Conservation (phyloP, 2,888 invertebrate genomes). For the Iselma pallidipennis region DNA sequence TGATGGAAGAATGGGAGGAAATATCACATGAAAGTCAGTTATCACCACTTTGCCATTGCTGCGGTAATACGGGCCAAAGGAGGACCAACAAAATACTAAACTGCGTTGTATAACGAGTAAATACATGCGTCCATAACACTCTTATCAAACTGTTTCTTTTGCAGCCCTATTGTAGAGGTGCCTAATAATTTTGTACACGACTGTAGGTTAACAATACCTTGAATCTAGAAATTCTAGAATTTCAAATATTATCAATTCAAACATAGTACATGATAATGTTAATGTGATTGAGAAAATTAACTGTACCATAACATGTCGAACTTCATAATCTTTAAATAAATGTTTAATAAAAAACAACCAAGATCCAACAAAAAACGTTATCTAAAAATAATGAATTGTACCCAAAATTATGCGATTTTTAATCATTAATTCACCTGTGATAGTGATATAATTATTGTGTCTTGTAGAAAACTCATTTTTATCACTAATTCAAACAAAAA, state of each 20-base stretch:
- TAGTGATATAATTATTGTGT: slow-evolving; percentile 80
- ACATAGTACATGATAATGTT: slow-evolving; percentile 97
- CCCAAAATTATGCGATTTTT: not conserved
- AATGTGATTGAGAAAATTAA: slow-evolving; percentile 95
- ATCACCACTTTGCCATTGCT: too few relatives aligned
- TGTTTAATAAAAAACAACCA: slow-evolving; percentile 99
- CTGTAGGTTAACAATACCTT: slow-evolving; percentile 63
- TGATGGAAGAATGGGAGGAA: too few relatives aligned
- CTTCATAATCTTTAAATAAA: slow-evolving; percentile 96
- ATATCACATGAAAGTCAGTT: too few relatives aligned
- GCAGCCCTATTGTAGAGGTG: too few relatives aligned
- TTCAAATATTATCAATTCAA: slow-evolving; percentile 99
- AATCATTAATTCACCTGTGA: slow-evolving; percentile 55
- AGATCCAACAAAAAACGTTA: slow-evolving; percentile 93
- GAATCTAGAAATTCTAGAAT: slow-evolving; percentile 92
- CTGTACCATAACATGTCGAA: slow-evolving; percentile 91
- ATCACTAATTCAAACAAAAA: not conserved
- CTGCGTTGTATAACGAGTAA: too few relatives aligned
- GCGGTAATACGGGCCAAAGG: too few relatives aligned
- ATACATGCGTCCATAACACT: too few relatives aligned
- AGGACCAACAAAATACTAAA: too few relatives aligned
- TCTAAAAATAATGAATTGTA: slow-evolving; percentile 61
- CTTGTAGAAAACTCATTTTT: slow-evolving; percentile 81
- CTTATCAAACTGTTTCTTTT: too few relatives aligned
- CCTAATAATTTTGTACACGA: too few relatives aligned